Base-by-base conservation (phyloP, 2,797 vertebrate genomes). In the Phaenicophaeus curvirostris region DNA sequence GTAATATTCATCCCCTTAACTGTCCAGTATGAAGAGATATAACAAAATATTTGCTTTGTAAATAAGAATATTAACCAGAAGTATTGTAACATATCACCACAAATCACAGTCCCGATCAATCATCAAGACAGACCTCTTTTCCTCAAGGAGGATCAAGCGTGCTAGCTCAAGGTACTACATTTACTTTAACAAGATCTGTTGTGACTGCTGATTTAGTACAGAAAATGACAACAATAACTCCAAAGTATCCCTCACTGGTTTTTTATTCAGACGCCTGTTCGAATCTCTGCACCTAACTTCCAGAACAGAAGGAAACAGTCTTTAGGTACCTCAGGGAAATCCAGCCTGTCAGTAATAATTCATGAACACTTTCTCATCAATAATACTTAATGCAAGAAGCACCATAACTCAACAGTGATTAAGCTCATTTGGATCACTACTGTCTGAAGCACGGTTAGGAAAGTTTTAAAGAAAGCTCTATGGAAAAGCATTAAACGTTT, bases 381-480 rank as follows among this genome's bases (percentile, higher is more conserved):
- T 90, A 93, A 92, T 39, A 87, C 65, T 95, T 94, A 90, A 95
- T 90, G 68, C 72, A 90, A 85, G 86, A 93, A 95, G 75, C 61
- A 95, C 71, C 44, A 65, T 89, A 96, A 95, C 68, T 93, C 81
- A 92, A 20, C 74, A 93, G 59, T 80, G 84, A 93, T 79, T 81
- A 88, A 88, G 62, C 66, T 85, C 57, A 89, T 89, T 92, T 94
- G 75, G 86, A 94, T 90, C 85, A 73, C 61, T 76, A 57, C 81
- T 65, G 46, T 59, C 88, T 89, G 84, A 85, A 93, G 76, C 71
- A 90, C 0, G 1, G 65, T 35, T 61, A 85, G 50, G 68, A 67
- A 92, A 83, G 61, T 83, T 93, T 90, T 69, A 79, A 82, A 86
- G 67, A 90, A 87, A 93, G 65, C 57, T 79, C 65, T 77, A 4